Percentiles rank a stretch among this genome's conserved stretches.
phyloP scores from a whole-genome alignment of 1,140 invertebrate species.

The Papilio polytes region DNA sequence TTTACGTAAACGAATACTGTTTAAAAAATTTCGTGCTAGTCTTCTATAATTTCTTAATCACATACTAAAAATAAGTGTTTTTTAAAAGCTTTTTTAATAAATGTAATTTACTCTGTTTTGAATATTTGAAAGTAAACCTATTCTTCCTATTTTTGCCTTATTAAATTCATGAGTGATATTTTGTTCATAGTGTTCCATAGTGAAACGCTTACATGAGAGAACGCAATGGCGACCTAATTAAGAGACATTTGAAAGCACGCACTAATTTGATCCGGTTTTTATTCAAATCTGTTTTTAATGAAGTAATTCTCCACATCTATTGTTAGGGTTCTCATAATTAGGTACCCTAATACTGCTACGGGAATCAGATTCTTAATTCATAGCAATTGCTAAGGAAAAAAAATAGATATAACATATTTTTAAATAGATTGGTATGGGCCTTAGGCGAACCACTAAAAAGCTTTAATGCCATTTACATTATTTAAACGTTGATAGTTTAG shows the following conservation, averaged over 20 bases:
- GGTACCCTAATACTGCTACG: background rate
- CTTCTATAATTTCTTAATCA: no score
- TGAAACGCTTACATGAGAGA: background rate
- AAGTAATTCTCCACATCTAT: background rate
- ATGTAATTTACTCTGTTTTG: no score
- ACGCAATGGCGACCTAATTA: background rate
- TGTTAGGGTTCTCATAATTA: background rate
- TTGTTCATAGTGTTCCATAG: background rate
- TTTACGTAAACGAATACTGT: no score
- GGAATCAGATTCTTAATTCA: background rate
- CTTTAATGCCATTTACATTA: background rate
- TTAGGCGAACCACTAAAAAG: no score
- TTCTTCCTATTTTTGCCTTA: no score
- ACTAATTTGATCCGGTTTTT: conserved; percentile 18
- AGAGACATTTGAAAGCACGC: background rate
- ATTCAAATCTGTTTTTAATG: conserved; percentile 5
- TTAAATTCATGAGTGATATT: no score
- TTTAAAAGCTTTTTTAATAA: no score
- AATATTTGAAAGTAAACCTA: no score
- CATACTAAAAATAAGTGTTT: no score
- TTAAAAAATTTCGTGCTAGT: no score
- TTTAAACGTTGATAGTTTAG: background rate
- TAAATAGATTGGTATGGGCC: no score
- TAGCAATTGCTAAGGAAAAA: background rate
- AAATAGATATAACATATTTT: no score